Evolutionary conservation across 2,888 invertebrate genomes (phyloP).

Genomic region (Beris chalybata): DNA sequence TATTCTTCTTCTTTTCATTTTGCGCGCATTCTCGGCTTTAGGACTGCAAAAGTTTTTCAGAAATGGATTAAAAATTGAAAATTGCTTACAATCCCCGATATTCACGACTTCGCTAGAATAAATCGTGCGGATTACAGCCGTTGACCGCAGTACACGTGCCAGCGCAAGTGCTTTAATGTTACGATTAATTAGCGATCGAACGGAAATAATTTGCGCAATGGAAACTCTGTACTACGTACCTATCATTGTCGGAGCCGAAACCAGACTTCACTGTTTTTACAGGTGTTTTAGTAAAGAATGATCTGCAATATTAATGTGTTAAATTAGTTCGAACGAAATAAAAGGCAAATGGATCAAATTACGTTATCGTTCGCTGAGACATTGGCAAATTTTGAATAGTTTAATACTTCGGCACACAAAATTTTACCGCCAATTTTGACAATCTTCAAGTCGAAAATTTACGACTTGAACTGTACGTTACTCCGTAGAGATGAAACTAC

Average conservation of each 20-base stretch:
- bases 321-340: not conserved
- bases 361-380: slow-evolving; percentile 53
- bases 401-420: not conserved
- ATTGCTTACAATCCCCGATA: not conserved
- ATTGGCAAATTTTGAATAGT: slow-evolving; percentile 38
- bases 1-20: slow-evolving; percentile 42
- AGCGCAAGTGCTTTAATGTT: slow-evolving; percentile 10
- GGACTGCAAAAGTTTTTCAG: slow-evolving; percentile 38
- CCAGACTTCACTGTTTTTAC: slow-evolving; percentile 37
- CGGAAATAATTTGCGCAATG: not conserved
- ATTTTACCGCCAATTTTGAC: slow-evolving; percentile 18
- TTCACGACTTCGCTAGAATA: not conserved
- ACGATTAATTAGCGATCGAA: not conserved
- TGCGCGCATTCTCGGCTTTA: slow-evolving; percentile 31
- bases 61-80: slow-evolving; percentile 17
- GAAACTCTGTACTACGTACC: slow-evolving; percentile 13
- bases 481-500: not conserved
- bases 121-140: slow-evolving; percentile 3
- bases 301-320: slow-evolving; percentile 45
- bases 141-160: slow-evolving; percentile 6
- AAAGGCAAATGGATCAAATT: slow-evolving; percentile 39
- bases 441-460: not conserved
- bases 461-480: not conserved
- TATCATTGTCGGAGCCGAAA: slow-evolving; percentile 40
- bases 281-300: slow-evolving; percentile 54